Evolutionary conservation across 2,797 vertebrate species (phyloP).

Genomic region (Crocidura indochinensis): DNA sequence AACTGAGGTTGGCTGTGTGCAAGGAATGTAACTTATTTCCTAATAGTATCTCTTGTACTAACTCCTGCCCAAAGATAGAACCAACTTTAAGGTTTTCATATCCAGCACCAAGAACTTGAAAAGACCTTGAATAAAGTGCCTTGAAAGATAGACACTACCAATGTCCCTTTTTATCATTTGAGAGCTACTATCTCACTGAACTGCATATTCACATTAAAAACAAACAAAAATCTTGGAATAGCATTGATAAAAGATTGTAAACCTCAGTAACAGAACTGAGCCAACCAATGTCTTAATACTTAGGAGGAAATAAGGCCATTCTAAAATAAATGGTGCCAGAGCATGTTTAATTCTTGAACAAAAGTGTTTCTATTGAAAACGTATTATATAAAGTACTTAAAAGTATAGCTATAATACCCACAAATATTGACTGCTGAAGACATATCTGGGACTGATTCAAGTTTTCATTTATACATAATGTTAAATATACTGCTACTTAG

Average conservation of each 20-base stretch:
- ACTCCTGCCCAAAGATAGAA: not conserved
- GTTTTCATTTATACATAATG: conserved; percentile 42
- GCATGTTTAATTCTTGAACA: not conserved
- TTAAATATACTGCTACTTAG: not conserved
- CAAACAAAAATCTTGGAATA: not conserved
- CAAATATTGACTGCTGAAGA: not conserved
- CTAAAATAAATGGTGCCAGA: conserved; percentile 7
- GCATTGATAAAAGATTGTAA: conserved; percentile 21
- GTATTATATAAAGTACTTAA: not conserved
- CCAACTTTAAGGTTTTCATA: not conserved
- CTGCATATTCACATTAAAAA: not conserved
- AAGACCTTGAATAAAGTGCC: not conserved
- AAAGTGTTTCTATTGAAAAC: conserved; percentile 27
- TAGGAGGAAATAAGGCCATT: conserved; percentile 27
- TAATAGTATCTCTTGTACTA: too few relatives aligned
- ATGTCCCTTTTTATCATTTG: not conserved
- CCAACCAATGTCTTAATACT: not conserved
- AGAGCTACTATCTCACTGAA: not conserved
- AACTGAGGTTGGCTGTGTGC: too few relatives aligned
- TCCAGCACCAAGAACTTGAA: not conserved
- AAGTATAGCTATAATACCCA: not conserved
- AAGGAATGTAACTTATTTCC: too few relatives aligned
- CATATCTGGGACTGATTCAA: not conserved
- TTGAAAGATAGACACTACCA: not conserved
- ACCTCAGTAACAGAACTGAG: not conserved